These are phyloP conservation scores for Scartelaos histophorus DNA, from an alignment of 2,113 vertebrate genomes.

Conservation along the genomic window DNA sequence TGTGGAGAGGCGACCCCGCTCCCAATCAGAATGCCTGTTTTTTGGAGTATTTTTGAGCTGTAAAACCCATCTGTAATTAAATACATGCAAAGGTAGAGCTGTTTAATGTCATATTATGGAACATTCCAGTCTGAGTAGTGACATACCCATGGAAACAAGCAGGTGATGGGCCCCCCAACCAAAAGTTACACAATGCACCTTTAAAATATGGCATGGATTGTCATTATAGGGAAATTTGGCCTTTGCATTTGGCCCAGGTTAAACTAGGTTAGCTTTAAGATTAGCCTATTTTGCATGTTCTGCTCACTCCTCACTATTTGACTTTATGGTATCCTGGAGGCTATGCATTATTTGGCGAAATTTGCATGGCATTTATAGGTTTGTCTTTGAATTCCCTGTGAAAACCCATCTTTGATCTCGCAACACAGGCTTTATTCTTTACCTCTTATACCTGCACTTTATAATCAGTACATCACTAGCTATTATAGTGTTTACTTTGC, in stretches of 20 bases:
- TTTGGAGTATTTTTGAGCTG: too few relatives aligned
- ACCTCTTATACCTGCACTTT: constrained; percentile 19
- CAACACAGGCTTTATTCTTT: constrained; percentile 23
- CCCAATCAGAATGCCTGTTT: too few relatives aligned
- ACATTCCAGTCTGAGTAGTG: too few relatives aligned
- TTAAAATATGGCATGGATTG: background rate
- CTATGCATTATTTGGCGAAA: constrained; percentile 55
- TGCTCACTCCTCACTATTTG: background rate
- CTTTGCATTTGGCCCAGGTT: background rate
- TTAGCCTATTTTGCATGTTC: background rate
- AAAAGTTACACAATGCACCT: too few relatives aligned
- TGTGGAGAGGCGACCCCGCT: too few relatives aligned
- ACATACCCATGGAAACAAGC: too few relatives aligned
- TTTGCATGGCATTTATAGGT: constrained; percentile 61
- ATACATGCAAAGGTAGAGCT: too few relatives aligned
- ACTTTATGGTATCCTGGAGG: constrained; percentile 4
- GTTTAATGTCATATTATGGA: too few relatives aligned
- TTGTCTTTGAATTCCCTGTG: constrained; percentile 62
- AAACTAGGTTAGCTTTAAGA: background rate
- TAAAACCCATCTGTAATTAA: too few relatives aligned
- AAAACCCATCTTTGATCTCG: constrained; percentile 51
- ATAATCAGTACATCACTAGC: constrained; percentile 28
- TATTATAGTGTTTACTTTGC: constrained; percentile 23
- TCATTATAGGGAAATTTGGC: background rate
- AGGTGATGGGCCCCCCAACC: too few relatives aligned